Evolutionary conservation across 2,113 vertebrate genomes (phyloP), one percentile per base, ranked within the genome.

Genomic region (Sebastes fasciatus): DNA sequence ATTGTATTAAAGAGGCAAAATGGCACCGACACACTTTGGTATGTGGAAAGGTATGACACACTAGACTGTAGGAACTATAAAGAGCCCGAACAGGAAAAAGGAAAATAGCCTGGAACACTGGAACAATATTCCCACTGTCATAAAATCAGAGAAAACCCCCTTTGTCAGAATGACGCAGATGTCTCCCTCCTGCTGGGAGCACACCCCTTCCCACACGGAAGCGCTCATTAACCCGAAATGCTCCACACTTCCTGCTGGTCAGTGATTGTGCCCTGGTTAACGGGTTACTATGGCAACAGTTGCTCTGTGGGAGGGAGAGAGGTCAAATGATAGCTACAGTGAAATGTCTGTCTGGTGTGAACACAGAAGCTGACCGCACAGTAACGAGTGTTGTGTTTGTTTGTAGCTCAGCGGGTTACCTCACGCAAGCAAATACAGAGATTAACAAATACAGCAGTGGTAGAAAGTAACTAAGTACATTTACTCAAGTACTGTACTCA

Each of bases 131-230:
- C 80, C 77, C 82, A 84, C 48, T 78, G 46, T 89, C 52, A 72
- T 84, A 77, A 90, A 87, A 82, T 77, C 79, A 90, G 52, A 91
- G 91, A 89, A 93, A 93, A 90, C 83, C 90, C 68, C 87, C 89
- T 85, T 79, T 85, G 87, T 89, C 66, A 0, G 66, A 65, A 60
- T 91, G 91, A 91, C 79, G 34, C 86, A 79, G 78, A 86, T 89
- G 85, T 88, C 74, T 88, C 86, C 88, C 87, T 75, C 89, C 87
- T 86, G 85, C 87, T 86, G 87, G 23, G 87, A 80, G 40, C 83
- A 65, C 86, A 63, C 83, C 76, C 48, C 80, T 75, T 89, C 83
- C 88, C 86, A 87, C 83, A 77, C 45, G 75, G 87, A 87, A 85
- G 73, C 78, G 68, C 82, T 90, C 88, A 91, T 91, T 89, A 93